Evolutionary conservation across 2,888 invertebrate genomes (phyloP), one percentile per base, ranked within the genome.

Genomic region (Chloroclystis v-ata): DNA sequence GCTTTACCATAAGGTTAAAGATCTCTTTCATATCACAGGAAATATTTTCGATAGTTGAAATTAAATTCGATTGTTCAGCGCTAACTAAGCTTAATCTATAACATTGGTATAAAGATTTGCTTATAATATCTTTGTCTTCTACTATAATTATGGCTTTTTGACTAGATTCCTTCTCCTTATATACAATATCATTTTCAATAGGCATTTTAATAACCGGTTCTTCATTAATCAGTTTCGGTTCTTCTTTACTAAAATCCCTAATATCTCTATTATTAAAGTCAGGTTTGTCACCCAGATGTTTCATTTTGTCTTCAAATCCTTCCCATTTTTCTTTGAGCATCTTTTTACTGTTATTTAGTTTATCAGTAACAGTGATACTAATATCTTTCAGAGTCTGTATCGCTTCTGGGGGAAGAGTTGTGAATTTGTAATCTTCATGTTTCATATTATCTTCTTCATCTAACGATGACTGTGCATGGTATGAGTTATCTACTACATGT

Each of bases 291-390:
- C 79, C 74, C 1, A 83, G 62, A 57, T 82, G 72, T 67, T 86
- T 87, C 73, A 87, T 81, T 75, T 80, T 84, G 1, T 71, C 89
- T 69, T 89, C 89, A 35, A 89, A 78, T 43, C 77, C 82, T 13
- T 82, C 88, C 89, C 89, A 89, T 67, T 89, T 90, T 56, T 90
- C 88, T 69, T 82, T 89, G 20, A 90, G 67, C 24, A 81, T 82
- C 61, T 86, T 89, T 52, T 89, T 90, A 54, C 90, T 85, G 5
- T 81, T 80, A 56, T 67, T 87, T 4, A 90, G 65, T 70, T 88
- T 90, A 45, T 82, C 89, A 0, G 89, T 81, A n/a, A 90, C 78
- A 14, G 84, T 80, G 1, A 76, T 65, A 37, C 89, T 78, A 6
- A 90, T 65, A 37, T 87, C 90, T 74, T 89, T 89, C 3, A 90